phyloP scores from a whole-genome alignment of 1,140 invertebrate genomes.

The Sweltsa coloradensis region DNA sequence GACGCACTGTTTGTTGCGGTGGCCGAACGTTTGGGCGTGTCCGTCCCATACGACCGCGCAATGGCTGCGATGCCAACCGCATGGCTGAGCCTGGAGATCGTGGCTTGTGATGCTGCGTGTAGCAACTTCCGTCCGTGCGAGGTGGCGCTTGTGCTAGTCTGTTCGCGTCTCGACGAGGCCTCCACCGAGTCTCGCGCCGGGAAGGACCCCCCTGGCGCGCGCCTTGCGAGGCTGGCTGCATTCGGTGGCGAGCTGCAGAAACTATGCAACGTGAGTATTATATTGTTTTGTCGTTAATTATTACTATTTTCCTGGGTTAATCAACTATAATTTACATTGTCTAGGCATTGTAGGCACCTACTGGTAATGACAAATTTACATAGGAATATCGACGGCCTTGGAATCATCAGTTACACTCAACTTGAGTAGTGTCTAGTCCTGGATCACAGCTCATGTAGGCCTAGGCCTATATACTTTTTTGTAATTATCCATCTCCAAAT shows the following conservation, averaged over 20 bases:
- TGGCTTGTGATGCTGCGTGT: constrained; percentile 54
- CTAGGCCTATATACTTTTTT: too few relatives aligned
- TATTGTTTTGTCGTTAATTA: constrained; percentile 8
- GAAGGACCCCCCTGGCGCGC: constrained; percentile 19
- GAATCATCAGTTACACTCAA: too few relatives aligned
- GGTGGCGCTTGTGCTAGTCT: constrained; percentile 56
- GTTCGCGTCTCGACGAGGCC: constrained; percentile 40
- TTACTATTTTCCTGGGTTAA: too few relatives aligned
- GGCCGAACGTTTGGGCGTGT: constrained; percentile 33
- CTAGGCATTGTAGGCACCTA: too few relatives aligned
- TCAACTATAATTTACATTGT: too few relatives aligned
- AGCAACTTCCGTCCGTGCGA: constrained; percentile 50
- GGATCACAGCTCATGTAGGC: too few relatives aligned
- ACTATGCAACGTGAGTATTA: constrained; percentile 39
- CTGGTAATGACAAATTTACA: too few relatives aligned
- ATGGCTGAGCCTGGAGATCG: constrained; percentile 49
- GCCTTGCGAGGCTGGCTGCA: constrained; percentile 38
- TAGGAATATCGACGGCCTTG: too few relatives aligned
- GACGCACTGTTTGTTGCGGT: constrained; percentile 41
- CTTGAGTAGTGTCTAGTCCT: too few relatives aligned
- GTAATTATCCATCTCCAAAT: too few relatives aligned
- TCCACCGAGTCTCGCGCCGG: constrained; percentile 22
- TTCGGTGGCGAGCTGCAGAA: constrained; percentile 43
- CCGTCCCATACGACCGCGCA: constrained; percentile 30
- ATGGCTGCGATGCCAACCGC: constrained; percentile 15